Percentiles rank a stretch among this genome's conserved stretches.
phyloP scores from a whole-genome alignment of 2,113 vertebrate genomes.

The Myotis brandtii region DNA sequence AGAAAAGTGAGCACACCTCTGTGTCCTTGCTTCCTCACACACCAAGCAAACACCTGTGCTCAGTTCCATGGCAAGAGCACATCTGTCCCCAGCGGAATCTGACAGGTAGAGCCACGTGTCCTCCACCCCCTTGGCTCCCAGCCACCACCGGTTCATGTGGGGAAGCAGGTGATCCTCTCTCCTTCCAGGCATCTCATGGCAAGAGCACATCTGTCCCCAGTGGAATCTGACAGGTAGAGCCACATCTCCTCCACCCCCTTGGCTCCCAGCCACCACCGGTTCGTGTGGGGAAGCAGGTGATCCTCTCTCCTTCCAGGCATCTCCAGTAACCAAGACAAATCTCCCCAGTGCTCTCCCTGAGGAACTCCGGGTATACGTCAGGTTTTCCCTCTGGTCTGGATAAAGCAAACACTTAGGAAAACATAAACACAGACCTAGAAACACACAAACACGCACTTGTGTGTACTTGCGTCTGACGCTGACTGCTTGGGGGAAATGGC shows the following conservation, averaged over 20 bases:
- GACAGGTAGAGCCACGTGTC: not conserved
- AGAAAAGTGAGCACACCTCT: not conserved
- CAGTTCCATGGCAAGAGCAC: not conserved
- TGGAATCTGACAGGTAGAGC: too few relatives aligned
- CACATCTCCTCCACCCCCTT: not conserved
- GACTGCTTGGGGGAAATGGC: not conserved
- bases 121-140: constrained; percentile 12
- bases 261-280: not conserved
- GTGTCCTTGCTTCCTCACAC: not conserved
- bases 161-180: not conserved
- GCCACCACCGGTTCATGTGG: not conserved
- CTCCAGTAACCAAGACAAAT: constrained; percentile 58
- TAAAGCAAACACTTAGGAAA: constrained; percentile 36
- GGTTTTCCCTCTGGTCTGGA: constrained; percentile 59
- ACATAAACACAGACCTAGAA: constrained; percentile 64
- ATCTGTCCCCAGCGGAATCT: not conserved
- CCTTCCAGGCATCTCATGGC: not conserved
- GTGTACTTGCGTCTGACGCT: not conserved
- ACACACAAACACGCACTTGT: constrained; percentile 35
- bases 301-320: not conserved
- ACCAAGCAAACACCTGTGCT: constrained; percentile 15
- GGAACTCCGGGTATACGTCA: not conserved
- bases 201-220: too few relatives aligned
- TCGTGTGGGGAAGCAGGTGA: not conserved
- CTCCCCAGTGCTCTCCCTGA: constrained; percentile 49